A percentile compares a stretch with the other conserved stretches of the same genome.
Evolutionary conservation across 2,888 invertebrate species (phyloP).

Genomic region (Ophion costatus): DNA sequence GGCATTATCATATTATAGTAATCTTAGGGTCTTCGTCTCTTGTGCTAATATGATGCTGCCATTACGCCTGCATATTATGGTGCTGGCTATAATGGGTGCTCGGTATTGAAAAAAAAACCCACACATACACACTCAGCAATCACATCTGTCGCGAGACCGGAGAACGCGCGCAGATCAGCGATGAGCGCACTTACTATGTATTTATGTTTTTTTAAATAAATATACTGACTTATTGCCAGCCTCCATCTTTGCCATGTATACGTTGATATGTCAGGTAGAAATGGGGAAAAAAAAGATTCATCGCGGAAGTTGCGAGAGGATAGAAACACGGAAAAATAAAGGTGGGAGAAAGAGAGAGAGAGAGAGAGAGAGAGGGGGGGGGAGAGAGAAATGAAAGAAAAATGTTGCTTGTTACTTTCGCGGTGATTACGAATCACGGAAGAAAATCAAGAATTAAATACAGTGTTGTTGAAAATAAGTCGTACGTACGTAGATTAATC

Average conservation of each 20-base stretch:
- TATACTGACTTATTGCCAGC: too few relatives aligned
- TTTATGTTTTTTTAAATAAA: too few relatives aligned
- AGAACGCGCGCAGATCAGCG: slow-evolving; percentile 36
- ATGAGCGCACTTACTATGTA: slow-evolving; percentile 48
- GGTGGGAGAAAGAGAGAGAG: slow-evolving; percentile 19
- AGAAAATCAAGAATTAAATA: slow-evolving; percentile 61
- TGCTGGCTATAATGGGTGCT: slow-evolving; percentile 62
- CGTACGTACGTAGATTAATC: slow-evolving; percentile 42
- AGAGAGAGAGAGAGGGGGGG: neutral
- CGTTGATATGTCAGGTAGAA: slow-evolving; percentile 46
- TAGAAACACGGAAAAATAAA: slow-evolving; percentile 6
- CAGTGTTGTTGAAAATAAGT: slow-evolving; percentile 49
- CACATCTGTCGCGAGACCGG: slow-evolving; percentile 65
- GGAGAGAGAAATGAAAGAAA: neutral
- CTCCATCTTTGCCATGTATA: slow-evolving; percentile 30
- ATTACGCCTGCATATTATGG: slow-evolving; percentile 62
- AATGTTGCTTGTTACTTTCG: slow-evolving; percentile 58
- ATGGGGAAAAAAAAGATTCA: slow-evolving; percentile 40
- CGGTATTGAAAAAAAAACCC: slow-evolving; percentile 42
- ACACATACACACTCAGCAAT: slow-evolving; percentile 25
- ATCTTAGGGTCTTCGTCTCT: slow-evolving; percentile 48
- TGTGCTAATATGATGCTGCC: slow-evolving; percentile 62
- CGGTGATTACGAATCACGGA: slow-evolving; percentile 52
- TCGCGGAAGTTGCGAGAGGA: slow-evolving; percentile 51
- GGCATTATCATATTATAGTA: slow-evolving; percentile 19